phyloP scores from a whole-genome alignment of 2,888 invertebrate species.

The Zootermopsis nevadensis region DNA sequence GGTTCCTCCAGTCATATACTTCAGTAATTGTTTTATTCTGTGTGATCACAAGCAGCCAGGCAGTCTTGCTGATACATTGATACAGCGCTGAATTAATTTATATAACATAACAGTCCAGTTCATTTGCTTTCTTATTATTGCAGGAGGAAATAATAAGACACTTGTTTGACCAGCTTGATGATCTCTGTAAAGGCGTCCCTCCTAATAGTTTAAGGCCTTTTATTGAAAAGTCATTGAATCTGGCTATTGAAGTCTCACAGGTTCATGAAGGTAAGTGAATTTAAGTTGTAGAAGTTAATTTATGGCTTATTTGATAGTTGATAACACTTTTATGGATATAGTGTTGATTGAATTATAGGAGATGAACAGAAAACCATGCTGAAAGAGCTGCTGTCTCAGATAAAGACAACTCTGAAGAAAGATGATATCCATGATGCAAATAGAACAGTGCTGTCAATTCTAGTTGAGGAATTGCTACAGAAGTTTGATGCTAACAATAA shows the following conservation, averaged over 20 bases:
- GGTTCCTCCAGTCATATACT: no score
- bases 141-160: constrained; percentile 62
- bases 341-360: constrained; percentile 1
- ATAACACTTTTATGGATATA: not conserved
- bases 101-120: no score
- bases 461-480: constrained; percentile 66
- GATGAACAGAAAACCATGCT: constrained; percentile 36
- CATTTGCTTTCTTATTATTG: constrained; percentile 42
- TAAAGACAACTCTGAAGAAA: constrained; percentile 65
- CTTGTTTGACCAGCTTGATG: constrained; percentile 67
- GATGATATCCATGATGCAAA: constrained; percentile 72
- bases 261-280: not conserved
- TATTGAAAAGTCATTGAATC: constrained; percentile 65
- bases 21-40: no score
- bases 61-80: no score
- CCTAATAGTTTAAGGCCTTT: constrained; percentile 69
- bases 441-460: constrained; percentile 66
- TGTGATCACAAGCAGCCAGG: no score
- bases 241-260: constrained; percentile 59
- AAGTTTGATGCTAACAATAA: constrained; percentile 64
- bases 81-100: no score
- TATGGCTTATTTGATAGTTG: not conserved
- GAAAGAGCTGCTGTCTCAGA: constrained; percentile 54
- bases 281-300: constrained; percentile 5
- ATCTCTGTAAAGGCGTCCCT: constrained; percentile 69